These are phyloP conservation scores for Petrophora chlorosata DNA, from an alignment of 2,888 invertebrate species.

Conservation along the genomic window DNA sequence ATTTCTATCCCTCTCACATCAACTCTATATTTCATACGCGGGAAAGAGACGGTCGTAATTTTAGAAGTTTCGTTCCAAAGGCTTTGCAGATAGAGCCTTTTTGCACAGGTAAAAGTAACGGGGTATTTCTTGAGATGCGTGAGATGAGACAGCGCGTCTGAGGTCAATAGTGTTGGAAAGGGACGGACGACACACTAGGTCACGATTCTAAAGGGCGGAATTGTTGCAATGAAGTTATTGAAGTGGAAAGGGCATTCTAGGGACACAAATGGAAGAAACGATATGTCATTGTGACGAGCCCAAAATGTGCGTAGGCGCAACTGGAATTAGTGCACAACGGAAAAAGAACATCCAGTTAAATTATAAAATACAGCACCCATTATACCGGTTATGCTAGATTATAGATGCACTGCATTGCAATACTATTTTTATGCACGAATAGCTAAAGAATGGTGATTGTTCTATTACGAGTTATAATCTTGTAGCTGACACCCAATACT, in stretches of 20 bases:
- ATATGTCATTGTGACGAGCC: background rate
- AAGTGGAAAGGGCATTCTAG: constrained; percentile 29
- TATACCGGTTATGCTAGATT: too few species aligned
- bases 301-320: background rate
- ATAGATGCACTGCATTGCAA: too few species aligned
- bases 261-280: background rate
- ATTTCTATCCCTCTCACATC: constrained; percentile 43
- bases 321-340: too few species aligned
- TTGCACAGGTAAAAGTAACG: constrained; percentile 84
- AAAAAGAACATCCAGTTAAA: too few species aligned
- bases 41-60: constrained; percentile 47
- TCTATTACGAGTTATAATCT: too few species aligned
- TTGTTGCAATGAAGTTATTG: constrained; percentile 38
- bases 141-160: constrained; percentile 63
- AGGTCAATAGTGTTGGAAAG: constrained; percentile 56
- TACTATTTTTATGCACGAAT: too few species aligned
- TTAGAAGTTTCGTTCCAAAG: constrained; percentile 29
- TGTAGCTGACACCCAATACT: too few species aligned
- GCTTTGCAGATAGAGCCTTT: constrained; percentile 78
- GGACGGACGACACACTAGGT: constrained; percentile 60
- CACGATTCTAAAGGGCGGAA: constrained; percentile 56
- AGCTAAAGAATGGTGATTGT: too few species aligned
- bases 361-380: too few species aligned
- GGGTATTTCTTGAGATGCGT: constrained; percentile 80
- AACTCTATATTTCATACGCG: constrained; percentile 14